Percentiles rank a stretch among this genome's conserved stretches.
These are phyloP conservation scores for Abrostola tripartita DNA, from an alignment of 2,888 invertebrate genomes.

Conservation along the genomic window DNA sequence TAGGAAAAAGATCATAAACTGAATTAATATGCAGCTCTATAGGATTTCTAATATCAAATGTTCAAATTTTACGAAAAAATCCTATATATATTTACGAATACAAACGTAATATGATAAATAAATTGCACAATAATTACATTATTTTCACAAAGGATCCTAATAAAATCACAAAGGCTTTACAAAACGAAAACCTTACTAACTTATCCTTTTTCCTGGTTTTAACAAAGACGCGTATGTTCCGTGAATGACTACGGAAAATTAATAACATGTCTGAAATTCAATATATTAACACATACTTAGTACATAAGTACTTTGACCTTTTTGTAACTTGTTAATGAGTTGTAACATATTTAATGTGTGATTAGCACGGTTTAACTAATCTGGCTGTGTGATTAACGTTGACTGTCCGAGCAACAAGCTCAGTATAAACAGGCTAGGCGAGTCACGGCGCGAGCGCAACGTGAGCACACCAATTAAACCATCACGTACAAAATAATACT, in stretches of 20 bases:
- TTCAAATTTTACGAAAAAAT: neutral
- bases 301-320: constrained; percentile 55
- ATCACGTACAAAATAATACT: constrained; percentile 68
- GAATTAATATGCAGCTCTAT: neutral
- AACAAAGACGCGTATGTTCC: neutral
- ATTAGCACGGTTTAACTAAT: constrained; percentile 65
- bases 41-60: neutral
- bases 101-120: neutral
- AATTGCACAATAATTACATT: neutral
- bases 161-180: constrained; percentile 2
- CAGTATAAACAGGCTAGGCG: constrained; percentile 45
- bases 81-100: neutral
- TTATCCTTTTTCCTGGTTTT: neutral
- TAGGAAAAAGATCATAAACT: too few relatives aligned
- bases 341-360: constrained; percentile 58
- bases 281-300: constrained; percentile 36
- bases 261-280: constrained; percentile 34
- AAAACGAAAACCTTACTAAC: constrained; percentile 1
- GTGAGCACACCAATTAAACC: constrained; percentile 70
- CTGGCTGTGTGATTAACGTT: constrained; percentile 61
- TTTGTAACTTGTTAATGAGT: constrained; percentile 63
- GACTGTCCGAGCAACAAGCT: constrained; percentile 48
- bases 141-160: neutral
- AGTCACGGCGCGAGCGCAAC: constrained; percentile 65
- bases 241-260: constrained; percentile 14